Conservation (phyloP, 2,888 invertebrate genomes). For the Plemyria rubiginata region DNA sequence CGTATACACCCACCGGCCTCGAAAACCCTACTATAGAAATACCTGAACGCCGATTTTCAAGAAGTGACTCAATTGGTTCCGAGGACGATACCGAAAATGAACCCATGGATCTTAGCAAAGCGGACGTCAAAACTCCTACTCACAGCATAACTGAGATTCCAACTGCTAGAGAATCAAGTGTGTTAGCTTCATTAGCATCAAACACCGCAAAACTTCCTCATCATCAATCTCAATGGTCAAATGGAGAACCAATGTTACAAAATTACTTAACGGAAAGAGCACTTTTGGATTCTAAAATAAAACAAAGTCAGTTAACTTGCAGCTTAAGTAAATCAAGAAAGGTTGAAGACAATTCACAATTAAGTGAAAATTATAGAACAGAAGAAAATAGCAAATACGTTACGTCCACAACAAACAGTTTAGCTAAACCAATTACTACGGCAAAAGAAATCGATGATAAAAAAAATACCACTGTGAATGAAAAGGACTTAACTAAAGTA, state of each 20-base stretch:
- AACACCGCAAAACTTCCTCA: conserved; percentile 86
- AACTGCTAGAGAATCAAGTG: conserved; percentile 86
- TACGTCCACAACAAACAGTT: conserved; percentile 44
- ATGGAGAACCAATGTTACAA: conserved; percentile 88
- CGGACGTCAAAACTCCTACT: conserved; percentile 63
- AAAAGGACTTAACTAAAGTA: conserved; percentile 47
- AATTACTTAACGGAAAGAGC: conserved; percentile 90
- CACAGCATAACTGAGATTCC: conserved; percentile 81
- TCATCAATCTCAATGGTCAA: conserved; percentile 82
- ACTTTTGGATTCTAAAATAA: conserved; percentile 88
- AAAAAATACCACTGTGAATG: conserved; percentile 47
- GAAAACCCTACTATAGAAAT: conserved; percentile 59
- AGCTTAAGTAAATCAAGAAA: conserved; percentile 69
- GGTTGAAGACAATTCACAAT: conserved; percentile 65
- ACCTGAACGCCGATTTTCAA: conserved; percentile 58
- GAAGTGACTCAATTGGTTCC: conserved; percentile 60
- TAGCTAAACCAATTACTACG: conserved; percentile 47
- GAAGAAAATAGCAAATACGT: conserved; percentile 50
- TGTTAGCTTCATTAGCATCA: conserved; percentile 86
- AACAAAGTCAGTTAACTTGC: conserved; percentile 86
- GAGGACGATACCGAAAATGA: conserved; percentile 79
- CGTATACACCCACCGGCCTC: conserved; percentile 81
- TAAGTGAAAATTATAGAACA: conserved; percentile 54
- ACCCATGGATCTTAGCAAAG: conserved; percentile 81
- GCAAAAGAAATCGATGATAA: conserved; percentile 46